Evolutionary conservation across 2,113 vertebrate genomes (phyloP).

Genomic region (Periophthalmus modestus): DNA sequence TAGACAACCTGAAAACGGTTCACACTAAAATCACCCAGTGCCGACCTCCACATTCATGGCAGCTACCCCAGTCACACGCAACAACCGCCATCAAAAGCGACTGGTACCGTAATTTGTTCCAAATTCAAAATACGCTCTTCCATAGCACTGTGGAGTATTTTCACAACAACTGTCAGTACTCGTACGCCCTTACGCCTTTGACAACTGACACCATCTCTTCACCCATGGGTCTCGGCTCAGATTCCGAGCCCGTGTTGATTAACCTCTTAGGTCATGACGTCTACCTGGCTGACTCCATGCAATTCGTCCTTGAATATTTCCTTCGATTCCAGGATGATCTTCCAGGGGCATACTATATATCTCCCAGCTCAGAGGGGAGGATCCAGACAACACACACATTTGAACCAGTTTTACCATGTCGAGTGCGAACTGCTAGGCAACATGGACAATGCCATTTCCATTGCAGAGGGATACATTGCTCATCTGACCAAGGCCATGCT

Average conservation of each 20-base stretch:
- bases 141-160: conserved; percentile 82
- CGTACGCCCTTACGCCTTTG: conserved; percentile 78
- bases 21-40: conserved; percentile 68
- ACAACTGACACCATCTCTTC: conserved; percentile 82
- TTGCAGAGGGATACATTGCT: conserved; percentile 74
- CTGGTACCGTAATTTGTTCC: conserved; percentile 79
- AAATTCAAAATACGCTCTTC: conserved; percentile 81
- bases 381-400: conserved; percentile 79
- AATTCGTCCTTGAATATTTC: conserved; percentile 82
- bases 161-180: conserved; percentile 67
- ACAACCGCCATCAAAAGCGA: conserved; percentile 71
- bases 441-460: conserved; percentile 75
- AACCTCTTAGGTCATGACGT: conserved; percentile 75
- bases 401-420: conserved; percentile 82
- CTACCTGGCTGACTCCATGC: conserved; percentile 83
- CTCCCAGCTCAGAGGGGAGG: conserved; percentile 80
- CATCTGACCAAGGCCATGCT: conserved; percentile 74
- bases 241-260: conserved; percentile 78
- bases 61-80: conserved; percentile 71
- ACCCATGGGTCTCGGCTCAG: conserved; percentile 81
- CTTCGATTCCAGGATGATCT: conserved; percentile 79
- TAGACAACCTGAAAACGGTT: conserved; percentile 59
- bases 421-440: conserved; percentile 79
- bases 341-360: conserved; percentile 77
- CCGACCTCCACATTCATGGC: conserved; percentile 71